Conservation (phyloP, 23 tunicate species). For the Ascidia mentula region DNA sequence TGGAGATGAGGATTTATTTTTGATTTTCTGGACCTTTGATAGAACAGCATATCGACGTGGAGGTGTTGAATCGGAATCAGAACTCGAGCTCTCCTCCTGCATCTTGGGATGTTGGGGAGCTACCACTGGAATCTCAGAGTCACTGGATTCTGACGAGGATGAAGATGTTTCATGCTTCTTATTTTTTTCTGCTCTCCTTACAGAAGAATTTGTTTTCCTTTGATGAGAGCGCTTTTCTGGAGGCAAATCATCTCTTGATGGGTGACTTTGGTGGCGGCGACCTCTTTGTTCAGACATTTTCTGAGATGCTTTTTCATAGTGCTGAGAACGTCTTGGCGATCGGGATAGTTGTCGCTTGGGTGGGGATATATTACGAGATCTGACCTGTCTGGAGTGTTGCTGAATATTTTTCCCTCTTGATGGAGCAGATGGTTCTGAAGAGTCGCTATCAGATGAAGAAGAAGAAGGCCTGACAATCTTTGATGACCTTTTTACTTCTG, state of each 20-base stretch:
- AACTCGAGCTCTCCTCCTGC: not conserved
- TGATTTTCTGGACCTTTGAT: not conserved
- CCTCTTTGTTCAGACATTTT: not conserved
- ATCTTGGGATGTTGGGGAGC: too few relatives aligned
- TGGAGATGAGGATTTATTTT: not conserved
- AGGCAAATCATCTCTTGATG: not conserved
- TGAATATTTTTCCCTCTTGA: not conserved
- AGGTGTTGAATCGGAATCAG: not conserved
- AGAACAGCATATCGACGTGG: not conserved
- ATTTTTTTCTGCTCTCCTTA: not conserved
- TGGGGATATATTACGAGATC: not conserved
- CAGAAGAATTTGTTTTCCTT: not conserved
- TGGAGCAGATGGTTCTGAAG: slow-evolving; percentile 1
- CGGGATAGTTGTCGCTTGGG: not conserved
- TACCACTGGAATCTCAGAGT: too few relatives aligned
- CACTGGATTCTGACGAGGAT: not conserved
- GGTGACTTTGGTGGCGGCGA: not conserved
- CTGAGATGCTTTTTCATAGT: not conserved
- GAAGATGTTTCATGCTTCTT: not conserved
- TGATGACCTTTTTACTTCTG: not conserved
- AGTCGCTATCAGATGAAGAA: not conserved
- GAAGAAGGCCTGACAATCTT: not conserved
- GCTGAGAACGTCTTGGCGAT: not conserved
- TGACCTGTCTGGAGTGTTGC: not conserved
- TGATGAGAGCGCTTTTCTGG: not conserved